These are phyloP conservation scores for Drosophila crucigera DNA, from an alignment of 2,888 invertebrate genomes.

Conservation along the genomic window DNA sequence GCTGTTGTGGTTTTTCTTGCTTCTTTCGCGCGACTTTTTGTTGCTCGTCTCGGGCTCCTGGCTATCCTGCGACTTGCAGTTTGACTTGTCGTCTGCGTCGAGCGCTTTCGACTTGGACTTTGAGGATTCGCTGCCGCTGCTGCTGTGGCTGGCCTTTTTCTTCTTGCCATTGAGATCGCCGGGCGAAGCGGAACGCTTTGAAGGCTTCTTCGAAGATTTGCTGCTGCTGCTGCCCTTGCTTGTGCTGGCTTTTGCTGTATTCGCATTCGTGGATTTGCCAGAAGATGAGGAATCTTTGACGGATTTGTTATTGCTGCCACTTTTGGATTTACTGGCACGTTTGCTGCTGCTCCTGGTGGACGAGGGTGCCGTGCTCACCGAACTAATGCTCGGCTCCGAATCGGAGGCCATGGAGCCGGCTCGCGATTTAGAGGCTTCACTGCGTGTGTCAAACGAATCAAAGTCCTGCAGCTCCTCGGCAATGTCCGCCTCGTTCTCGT, in stretches of 20 bases:
- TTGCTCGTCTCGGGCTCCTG: constrained; percentile 50
- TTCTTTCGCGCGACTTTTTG: constrained; percentile 55
- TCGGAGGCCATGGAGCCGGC: constrained; percentile 88
- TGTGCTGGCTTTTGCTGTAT: constrained; percentile 26
- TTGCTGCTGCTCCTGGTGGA: constrained; percentile 83
- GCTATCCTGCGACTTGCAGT: constrained; percentile 44
- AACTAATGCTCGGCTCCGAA: constrained; percentile 90
- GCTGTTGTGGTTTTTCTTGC: constrained; percentile 58
- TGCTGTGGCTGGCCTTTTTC: constrained; percentile 44
- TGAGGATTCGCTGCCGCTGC: constrained; percentile 44
- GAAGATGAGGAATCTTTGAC: constrained; percentile 39
- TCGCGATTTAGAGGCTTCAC: constrained; percentile 92
- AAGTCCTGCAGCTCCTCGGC: constrained; percentile 93
- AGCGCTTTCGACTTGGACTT: constrained; percentile 42
- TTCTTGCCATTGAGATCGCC: constrained; percentile 72
- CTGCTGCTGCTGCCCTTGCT: constrained; percentile 19
- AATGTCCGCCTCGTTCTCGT: constrained; percentile 90
- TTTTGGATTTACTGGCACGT: constrained; percentile 60
- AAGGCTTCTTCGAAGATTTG: constrained; percentile 54
- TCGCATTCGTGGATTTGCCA: constrained; percentile 39
- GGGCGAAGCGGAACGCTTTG: constrained; percentile 68
- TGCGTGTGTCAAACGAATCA: constrained; percentile 91
- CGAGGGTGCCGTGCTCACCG: constrained; percentile 90
- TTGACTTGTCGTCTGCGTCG: constrained; percentile 58
- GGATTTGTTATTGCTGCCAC: constrained; percentile 52